Base-by-base conservation (phyloP, 30 jellyfish, hydroid and myxozoan genomes). In the Catostylus mosaicus region DNA sequence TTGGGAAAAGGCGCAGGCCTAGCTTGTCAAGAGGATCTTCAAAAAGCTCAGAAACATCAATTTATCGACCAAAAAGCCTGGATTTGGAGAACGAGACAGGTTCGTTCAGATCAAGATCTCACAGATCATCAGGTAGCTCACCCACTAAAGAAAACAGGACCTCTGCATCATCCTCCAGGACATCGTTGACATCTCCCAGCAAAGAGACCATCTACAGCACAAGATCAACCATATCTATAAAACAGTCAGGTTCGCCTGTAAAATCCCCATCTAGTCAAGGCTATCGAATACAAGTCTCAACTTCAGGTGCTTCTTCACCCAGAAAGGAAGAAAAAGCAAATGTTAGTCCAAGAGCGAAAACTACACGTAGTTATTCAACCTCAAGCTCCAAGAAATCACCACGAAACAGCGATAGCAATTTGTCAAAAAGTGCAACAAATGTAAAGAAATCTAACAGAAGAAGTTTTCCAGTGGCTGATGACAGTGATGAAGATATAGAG, bases 21-120 rank as follows among this genome's bases (percentile, higher is more conserved):
- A 50, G 75, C 19, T 29, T 61, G 33, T 82, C 92, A 8, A 82
- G 80, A 69, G 92, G 92, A 35, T 68, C 86, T 1, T 69, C 92
- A 22, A 72, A 72, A 40, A 80, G 78, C 59, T 51, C 73, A 35
- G 88, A 76, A 24, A 50, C 47, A 10, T 43, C 72, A 22, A 48
- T 47, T 16, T 20, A 56, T 14, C 92, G 86, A 35, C 86, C 92
- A n/a, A 52, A 45, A 18, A 82, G 86, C 48, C 73, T 78, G 14
- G 51, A 78, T 19, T 27, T 63, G 8, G 82, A 29, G 59, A 51
- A 43, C 40, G 80, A 70, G 26, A 30, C 85, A 4, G 73, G 54
- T 0, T 0, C 51, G 1, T 54, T 32, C 24, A 74, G 68, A 62
- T 69, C 92, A 18, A 56, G 83, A 77, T 68, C 77, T 36, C 45